Percentiles rank a stretch among this genome's conserved stretches.
Evolutionary conservation across 2,797 vertebrate species (phyloP).

Genomic region (Cuculus canorus): DNA sequence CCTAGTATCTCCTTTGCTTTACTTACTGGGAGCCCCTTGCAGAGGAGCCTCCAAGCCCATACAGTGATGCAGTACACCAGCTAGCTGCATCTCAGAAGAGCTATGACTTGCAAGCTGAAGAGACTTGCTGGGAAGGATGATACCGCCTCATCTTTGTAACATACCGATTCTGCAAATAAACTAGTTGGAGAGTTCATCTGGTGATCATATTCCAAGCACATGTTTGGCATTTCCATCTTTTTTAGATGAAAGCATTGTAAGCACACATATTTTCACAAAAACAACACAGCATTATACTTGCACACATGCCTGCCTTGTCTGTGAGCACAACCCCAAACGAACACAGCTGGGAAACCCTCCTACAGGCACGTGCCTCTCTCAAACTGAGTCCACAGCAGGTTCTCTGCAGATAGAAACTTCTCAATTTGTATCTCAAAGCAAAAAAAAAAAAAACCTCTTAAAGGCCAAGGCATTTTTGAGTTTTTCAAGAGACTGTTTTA

Average conservation of each 20-base stretch:
- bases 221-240: neutral
- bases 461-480: neutral
- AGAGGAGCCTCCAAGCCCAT: neutral
- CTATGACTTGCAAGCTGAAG: neutral
- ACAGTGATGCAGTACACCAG: neutral
- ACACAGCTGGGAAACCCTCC: neutral
- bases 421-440: neutral
- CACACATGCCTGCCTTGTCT: neutral
- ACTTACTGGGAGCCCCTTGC: neutral
- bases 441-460: neutral
- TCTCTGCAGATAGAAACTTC: neutral
- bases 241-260: neutral
- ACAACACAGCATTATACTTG: accelerated
- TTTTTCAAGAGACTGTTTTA: neutral
- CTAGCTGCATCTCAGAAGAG: neutral
- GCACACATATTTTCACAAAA: neutral
- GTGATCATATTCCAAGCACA: neutral
- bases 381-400: neutral
- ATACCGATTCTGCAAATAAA: neutral
- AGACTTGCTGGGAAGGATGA: neutral
- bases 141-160: neutral
- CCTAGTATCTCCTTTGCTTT: neutral
- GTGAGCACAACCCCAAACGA: neutral
- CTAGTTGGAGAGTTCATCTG: neutral
- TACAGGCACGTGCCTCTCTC: neutral